Conservation (phyloP, 2,113 vertebrate species). For the Orthonyx spaldingii region DNA sequence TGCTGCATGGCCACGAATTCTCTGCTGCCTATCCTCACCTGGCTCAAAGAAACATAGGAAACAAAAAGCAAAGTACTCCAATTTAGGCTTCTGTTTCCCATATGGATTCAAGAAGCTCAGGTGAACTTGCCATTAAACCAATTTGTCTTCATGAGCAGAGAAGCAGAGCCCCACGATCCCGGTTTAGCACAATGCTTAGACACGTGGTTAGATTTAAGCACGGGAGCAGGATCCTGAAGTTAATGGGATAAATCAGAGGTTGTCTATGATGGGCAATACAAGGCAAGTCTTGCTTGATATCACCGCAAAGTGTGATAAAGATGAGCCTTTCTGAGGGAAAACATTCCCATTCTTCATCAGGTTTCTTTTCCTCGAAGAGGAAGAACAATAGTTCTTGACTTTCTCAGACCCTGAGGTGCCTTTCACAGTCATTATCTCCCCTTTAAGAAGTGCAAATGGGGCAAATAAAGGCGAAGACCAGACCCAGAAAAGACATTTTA, state of each 20-base stretch:
- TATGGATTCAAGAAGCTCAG: neutral
- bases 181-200: neutral
- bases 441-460: neutral
- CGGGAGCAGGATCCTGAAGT: neutral
- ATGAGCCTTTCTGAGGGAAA: neutral
- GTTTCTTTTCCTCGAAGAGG: neutral
- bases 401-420: neutral
- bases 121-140: neutral
- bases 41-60: neutral
- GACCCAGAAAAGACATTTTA: neutral
- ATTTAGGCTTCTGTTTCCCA: neutral
- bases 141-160: neutral
- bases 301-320: neutral
- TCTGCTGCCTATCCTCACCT: neutral
- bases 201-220: neutral
- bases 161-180: fast-evolving
- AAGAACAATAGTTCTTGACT: neutral
- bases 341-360: neutral
- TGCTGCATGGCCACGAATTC: neutral
- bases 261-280: neutral
- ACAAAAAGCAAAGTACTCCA: neutral
- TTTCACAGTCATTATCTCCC: neutral
- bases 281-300: neutral
- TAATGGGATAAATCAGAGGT: neutral
- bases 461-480: neutral